These are phyloP conservation scores for Brachyhypopomus occidentalis DNA, from an alignment of 2,113 vertebrate species.

Conservation along the genomic window DNA sequence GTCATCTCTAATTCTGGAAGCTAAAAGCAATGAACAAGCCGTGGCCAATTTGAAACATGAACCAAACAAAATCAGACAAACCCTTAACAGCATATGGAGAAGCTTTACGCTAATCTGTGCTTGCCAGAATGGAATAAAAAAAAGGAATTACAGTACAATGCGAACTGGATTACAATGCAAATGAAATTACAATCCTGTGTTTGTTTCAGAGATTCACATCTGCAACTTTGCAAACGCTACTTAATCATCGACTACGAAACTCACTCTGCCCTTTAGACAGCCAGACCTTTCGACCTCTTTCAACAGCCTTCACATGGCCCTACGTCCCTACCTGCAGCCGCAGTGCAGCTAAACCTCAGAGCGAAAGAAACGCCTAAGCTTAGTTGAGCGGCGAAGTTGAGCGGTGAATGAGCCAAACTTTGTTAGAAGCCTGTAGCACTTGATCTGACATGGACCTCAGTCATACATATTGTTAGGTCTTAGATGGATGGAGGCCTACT, in stretches of 20 bases:
- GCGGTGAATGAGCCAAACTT: not conserved
- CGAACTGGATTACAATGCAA: too few relatives aligned
- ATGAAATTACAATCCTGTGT: not conserved
- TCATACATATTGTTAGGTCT: not conserved
- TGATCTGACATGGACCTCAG: not conserved
- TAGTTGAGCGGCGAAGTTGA: not conserved
- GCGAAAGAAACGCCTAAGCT: not conserved
- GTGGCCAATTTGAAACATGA: not conserved
- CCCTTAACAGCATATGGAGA: too few relatives aligned
- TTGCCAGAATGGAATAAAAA: not conserved
- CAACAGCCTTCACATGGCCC: not conserved
- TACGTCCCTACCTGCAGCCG: too few relatives aligned
- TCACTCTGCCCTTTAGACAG: not conserved
- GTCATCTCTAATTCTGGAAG: not conserved
- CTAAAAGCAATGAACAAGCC: not conserved
- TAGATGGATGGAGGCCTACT: not conserved
- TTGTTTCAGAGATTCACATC: not conserved
- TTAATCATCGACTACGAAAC: not conserved
- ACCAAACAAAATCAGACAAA: not conserved
- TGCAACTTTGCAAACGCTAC: not conserved
- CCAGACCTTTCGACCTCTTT: not conserved
- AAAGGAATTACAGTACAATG: not conserved
- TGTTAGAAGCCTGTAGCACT: not conserved
- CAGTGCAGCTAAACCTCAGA: not conserved
- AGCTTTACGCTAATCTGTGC: not conserved